These are phyloP conservation scores for Cyclopterus lumpus DNA, from an alignment of 2,797 vertebrate genomes.

Conservation along the genomic window DNA sequence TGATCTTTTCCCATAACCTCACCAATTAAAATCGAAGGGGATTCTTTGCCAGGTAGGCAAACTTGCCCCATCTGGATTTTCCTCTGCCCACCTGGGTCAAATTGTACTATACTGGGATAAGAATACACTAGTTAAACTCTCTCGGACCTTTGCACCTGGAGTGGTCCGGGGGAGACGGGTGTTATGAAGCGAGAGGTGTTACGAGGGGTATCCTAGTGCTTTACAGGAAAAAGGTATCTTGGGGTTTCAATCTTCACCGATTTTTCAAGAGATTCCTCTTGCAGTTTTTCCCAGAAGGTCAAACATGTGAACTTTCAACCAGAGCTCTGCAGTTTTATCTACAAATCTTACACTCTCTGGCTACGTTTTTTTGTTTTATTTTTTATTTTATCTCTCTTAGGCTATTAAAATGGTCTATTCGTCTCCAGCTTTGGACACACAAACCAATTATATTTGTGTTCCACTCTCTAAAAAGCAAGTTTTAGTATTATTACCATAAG, in stretches of 20 bases:
- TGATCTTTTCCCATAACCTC: too few species aligned
- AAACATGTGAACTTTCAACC: conserved; percentile 10
- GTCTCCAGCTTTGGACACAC: conserved; percentile 6
- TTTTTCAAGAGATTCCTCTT: conserved; percentile 46
- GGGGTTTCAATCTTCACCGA: conserved; percentile 5
- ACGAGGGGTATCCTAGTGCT: conserved; percentile 5
- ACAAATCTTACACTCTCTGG: conserved; percentile 7
- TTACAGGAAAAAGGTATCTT: conserved; percentile 17
- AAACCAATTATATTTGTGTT: conserved; percentile 24
- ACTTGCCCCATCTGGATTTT: neutral
- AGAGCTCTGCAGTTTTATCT: conserved; percentile 28
- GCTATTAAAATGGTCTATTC: conserved; percentile 31
- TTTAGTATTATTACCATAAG: conserved; percentile 9
- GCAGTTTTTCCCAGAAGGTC: conserved; percentile 21
- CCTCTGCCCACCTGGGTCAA: conserved; percentile 1
- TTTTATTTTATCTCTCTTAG: conserved; percentile 4
- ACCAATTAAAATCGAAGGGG: neutral
- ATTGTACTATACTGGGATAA: conserved; percentile 40
- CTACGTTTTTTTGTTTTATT: neutral
- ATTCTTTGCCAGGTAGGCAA: neutral
- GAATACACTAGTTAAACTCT: conserved; percentile 41
- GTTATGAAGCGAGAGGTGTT: conserved; percentile 23
- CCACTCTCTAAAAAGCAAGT: conserved; percentile 7
- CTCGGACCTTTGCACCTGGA: conserved; percentile 45
- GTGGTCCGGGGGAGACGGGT: conserved; percentile 27